Evolutionary conservation across 2,797 vertebrate genomes (phyloP).

Genomic region (Lagorchestes hirsutus): DNA sequence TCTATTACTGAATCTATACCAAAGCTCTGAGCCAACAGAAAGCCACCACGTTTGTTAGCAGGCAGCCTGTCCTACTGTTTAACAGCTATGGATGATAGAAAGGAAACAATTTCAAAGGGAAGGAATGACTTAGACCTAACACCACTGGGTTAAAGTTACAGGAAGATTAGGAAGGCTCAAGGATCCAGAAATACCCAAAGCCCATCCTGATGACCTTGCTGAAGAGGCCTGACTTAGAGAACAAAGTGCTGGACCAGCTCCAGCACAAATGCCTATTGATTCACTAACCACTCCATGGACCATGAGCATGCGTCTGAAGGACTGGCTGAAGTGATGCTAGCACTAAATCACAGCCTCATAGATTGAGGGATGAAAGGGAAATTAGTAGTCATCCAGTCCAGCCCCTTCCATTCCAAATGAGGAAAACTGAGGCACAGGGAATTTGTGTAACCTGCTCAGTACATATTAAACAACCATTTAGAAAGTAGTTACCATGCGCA

Average conservation of each 20-base stretch:
- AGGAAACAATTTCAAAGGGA: not conserved
- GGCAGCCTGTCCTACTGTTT: not conserved
- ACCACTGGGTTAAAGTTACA: not conserved
- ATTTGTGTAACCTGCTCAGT: not conserved
- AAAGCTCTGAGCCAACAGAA: not conserved
- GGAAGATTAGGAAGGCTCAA: not conserved
- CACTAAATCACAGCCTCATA: not conserved
- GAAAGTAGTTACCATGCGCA: not conserved
- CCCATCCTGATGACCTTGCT: not conserved
- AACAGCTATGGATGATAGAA: not conserved
- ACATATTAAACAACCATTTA: not conserved
- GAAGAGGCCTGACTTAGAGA: not conserved
- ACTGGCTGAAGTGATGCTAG: not conserved
- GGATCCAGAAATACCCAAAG: not conserved
- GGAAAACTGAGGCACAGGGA: not conserved
- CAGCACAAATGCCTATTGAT: not conserved
- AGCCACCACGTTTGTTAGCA: not conserved
- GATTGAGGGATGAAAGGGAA: not conserved
- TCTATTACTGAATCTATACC: not conserved
- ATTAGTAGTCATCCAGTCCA: not conserved
- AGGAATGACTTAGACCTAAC: not conserved
- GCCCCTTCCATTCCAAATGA: not conserved
- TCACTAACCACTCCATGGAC: not conserved
- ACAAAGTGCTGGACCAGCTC: not conserved
- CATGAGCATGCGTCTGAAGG: not conserved